Base-by-base conservation (phyloP, 2,888 invertebrate species). In the Phlogophora meticulosa region DNA sequence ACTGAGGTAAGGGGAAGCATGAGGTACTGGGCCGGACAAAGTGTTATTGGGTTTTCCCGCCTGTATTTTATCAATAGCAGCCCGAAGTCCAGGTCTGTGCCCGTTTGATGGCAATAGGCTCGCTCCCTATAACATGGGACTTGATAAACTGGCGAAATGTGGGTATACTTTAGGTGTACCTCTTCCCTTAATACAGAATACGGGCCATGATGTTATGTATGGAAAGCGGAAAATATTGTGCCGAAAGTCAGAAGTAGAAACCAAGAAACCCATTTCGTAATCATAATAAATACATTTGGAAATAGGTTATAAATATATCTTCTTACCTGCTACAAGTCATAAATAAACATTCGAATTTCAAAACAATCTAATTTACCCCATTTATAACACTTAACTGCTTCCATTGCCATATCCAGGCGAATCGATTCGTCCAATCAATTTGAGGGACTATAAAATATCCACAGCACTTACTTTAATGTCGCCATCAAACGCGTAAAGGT, bases 401-500 rank as follows among this genome's bases (percentile, higher is more conserved):
- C 45, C 17, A 34, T 20, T 34, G 48, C 38, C 51, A 52, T 64
- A 58, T 51, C 38, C 55, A 52, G 49, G 51, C 57, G 38, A 57
- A 49, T 60, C 59, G 58, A 72, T 62, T 52, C 61, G 48, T 24
- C 58, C 72, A 72, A 76, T 76, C 67, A 60, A 76, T 72, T 76
- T 57, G 51, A 72, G 46, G 34, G 48, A 72, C 72, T 46, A 63
- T 77, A 72, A 62, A 72, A 59, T 51, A 66, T 72, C 66, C 45
- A 55, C 43, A 17, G 55, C 45, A 52, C 45, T 66, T 38, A 45
- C 22, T 52, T 62, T 62, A 52, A 72, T 67, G 53, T 24, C 24
- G 62, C 62, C 24, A 72, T 72, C 38, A 72, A 71, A 67, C 17
- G 22, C 46, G 28, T 55, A 52, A 63, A 76, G 76, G 77, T 76